phyloP scores from a whole-genome alignment of 2,888 invertebrate genomes.

The Polydrusus tereticollis region DNA sequence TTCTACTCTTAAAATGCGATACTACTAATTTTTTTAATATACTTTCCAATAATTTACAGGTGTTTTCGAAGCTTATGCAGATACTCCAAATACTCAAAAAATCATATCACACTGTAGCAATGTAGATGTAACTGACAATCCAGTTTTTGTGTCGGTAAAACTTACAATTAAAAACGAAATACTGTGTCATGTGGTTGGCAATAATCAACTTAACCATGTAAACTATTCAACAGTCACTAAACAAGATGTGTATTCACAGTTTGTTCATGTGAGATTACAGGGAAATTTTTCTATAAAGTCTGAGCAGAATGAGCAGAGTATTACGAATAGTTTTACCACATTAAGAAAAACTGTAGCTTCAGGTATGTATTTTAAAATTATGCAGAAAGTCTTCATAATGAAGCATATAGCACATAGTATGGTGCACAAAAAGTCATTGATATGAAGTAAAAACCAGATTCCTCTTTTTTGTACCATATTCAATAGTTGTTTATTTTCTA shows the following conservation, averaged over 20 bases:
- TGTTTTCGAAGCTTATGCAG: conserved; percentile 58
- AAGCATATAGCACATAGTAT: no score
- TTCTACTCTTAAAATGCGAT: no score
- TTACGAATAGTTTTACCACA: conserved; percentile 75
- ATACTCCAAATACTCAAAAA: conserved; percentile 69
- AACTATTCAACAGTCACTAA: conserved; percentile 75
- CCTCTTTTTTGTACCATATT: no score
- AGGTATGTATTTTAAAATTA: conserved; percentile 65
- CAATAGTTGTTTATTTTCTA: no score
- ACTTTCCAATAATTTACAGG: conserved; percentile 10
- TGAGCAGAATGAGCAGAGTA: conserved; percentile 71
- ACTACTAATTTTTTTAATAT: not conserved
- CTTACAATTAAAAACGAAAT: conserved; percentile 70
- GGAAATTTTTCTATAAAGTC: conserved; percentile 76
- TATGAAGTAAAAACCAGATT: not conserved
- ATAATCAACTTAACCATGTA: conserved; percentile 78
- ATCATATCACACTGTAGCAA: conserved; percentile 74
- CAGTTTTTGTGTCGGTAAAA: conserved; percentile 74
- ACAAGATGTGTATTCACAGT: conserved; percentile 77
- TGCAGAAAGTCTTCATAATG: no score
- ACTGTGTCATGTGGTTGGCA: conserved; percentile 77
- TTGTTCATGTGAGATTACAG: conserved; percentile 77
- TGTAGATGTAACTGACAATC: conserved; percentile 86
- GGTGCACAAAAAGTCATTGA: no score
- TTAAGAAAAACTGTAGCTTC: conserved; percentile 80